Evolutionary conservation across 2,888 invertebrate genomes (phyloP), one percentile per base, ranked within the genome.

Genomic region (Melanostoma mellinum): DNA sequence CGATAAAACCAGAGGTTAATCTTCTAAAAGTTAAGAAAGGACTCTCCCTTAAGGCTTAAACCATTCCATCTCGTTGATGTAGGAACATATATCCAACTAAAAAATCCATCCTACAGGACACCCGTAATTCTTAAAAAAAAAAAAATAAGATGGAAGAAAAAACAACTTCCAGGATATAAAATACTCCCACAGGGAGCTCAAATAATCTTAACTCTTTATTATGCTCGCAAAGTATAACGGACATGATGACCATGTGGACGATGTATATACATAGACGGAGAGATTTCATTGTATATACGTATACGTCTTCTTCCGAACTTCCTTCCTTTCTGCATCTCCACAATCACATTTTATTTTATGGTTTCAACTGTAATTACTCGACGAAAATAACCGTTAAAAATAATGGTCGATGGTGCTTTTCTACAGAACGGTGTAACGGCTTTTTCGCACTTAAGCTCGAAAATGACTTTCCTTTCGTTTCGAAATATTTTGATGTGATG

Each of bases 331-430:
- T 38, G 50, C 68, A 55, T 69, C 61, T 74, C 20, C 50, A 56
- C 71, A 84, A 74, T 84, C 74, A 60, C 84, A 84, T 84, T 63
- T 84, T 79, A 84, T 84, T 84, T 84, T 79, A 79, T 69, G 79
- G 74, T 75, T 84, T 75, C 84, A 84, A 84, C 84, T 79, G 79
- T 84, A 84, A 84, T 84, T 84, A 84, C 84, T 84, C 79, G 52
- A 84, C 61, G 79, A 79, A 84, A 78, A 79, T 84, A 84, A 79
- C 74, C 74, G 84, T 84, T 84, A 84, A 84, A 84, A 84, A 79
- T 84, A 84, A 84, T 84, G 79, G 78, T 55, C 74, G 56, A 71
- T 81, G 71, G 71, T 81, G 75, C 74, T 75, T 56, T 75, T 44
- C 58, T 42, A n/a, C 33, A 53, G 20, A 73, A 63, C 61, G 63